Conservation (phyloP, 2,888 invertebrate genomes). For the Euplagia quadripunctaria region DNA sequence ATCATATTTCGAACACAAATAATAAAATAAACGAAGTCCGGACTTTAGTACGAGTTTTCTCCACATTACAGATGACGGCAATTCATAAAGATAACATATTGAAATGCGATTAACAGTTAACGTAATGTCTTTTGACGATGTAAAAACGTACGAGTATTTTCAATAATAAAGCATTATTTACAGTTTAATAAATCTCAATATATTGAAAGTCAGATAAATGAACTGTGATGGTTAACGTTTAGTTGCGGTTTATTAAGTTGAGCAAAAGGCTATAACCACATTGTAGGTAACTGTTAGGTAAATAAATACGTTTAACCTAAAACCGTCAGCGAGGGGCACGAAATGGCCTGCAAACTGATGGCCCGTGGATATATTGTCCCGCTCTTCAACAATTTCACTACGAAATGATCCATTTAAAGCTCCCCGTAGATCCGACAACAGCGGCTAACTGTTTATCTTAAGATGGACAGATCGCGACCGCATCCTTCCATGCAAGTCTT, state of each 20-base stretch:
- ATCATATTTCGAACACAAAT: slow-evolving; percentile 64
- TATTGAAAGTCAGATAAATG: slow-evolving; percentile 56
- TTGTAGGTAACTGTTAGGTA: slow-evolving; percentile 69
- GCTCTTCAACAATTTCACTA: slow-evolving; percentile 56
- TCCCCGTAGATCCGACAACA: slow-evolving; percentile 46
- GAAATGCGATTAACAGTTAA: slow-evolving; percentile 75
- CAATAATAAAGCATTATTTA: slow-evolving; percentile 73
- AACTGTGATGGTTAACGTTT: slow-evolving; percentile 57
- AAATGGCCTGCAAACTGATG: slow-evolving; percentile 66
- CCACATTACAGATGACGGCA: slow-evolving; percentile 65
- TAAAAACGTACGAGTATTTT: slow-evolving; percentile 66
- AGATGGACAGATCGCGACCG: slow-evolving; percentile 54
- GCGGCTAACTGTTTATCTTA: slow-evolving; percentile 52
- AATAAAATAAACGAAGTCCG: slow-evolving; percentile 66
- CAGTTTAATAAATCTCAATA: slow-evolving; percentile 70
- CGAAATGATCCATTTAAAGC: slow-evolving; percentile 55
- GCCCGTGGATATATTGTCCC: slow-evolving; percentile 48
- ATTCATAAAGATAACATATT: slow-evolving; percentile 76
- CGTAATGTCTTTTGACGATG: slow-evolving; percentile 73
- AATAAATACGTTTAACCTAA: slow-evolving; percentile 80
- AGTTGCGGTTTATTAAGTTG: slow-evolving; percentile 62
- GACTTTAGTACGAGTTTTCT: slow-evolving; percentile 67
- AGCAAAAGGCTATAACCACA: slow-evolving; percentile 67
- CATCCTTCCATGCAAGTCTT: slow-evolving; percentile 51
- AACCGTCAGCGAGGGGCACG: slow-evolving; percentile 69